Evolutionary conservation across 2,888 invertebrate species (phyloP).

Genomic region (Bimastos eiseni): DNA sequence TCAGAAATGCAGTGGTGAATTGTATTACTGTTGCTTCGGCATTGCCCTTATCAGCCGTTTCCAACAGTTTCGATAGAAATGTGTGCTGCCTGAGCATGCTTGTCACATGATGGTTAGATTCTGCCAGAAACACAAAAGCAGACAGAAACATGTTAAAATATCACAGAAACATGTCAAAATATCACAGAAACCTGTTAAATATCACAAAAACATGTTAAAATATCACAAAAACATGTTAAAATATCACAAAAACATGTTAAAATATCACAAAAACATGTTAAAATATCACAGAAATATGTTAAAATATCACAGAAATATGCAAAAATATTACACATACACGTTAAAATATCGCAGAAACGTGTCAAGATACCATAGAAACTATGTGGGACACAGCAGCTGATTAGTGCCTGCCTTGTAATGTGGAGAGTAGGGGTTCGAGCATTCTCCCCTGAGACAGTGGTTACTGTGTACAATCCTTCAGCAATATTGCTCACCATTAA

Average conservation of each 20-base stretch:
- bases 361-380: too few species aligned
- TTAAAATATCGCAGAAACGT: not conserved
- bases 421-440: too few species aligned
- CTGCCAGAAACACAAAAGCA: constrained; percentile 67
- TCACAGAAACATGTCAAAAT: not conserved
- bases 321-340: not conserved
- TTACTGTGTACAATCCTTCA: too few species aligned
- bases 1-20: not conserved
- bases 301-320: constrained; percentile 35
- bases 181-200: not conserved
- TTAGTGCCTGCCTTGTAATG: too few species aligned
- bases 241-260: too few species aligned
- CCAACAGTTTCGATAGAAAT: constrained; percentile 68
- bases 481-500: too few species aligned
- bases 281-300: too few species aligned
- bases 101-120: constrained; percentile 71
- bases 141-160: not conserved
- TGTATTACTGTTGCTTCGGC: not conserved
- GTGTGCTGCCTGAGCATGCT: constrained; percentile 77
- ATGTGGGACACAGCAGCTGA: too few species aligned
- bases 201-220: not conserved
- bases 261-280: too few species aligned
- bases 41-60: not conserved
- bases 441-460: too few species aligned
- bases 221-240: too few species aligned